These are phyloP conservation scores for Caenorhabditis doughertyi DNA, from an alignment of 2,888 invertebrate species.

Conservation along the genomic window DNA sequence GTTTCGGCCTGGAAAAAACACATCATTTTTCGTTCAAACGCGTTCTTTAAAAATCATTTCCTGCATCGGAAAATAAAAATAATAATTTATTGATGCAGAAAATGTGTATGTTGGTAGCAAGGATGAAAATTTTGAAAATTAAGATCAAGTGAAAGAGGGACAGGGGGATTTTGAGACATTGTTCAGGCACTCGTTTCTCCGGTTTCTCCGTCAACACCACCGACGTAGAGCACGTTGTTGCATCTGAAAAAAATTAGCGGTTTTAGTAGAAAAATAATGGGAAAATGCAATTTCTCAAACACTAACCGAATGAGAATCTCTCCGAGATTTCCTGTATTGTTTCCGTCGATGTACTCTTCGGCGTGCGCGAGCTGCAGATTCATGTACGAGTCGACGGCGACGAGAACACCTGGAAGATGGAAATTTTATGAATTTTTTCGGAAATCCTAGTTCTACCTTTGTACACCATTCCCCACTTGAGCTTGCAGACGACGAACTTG, in stretches of 20 bases:
- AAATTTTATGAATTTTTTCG: not conserved
- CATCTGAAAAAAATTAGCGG: slow-evolving; percentile 72
- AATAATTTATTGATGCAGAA: slow-evolving; percentile 13
- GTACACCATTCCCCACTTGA: slow-evolving; percentile 99
- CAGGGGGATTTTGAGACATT: not conserved
- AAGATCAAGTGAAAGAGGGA: slow-evolving; percentile 8
- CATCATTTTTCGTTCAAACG: too few relatives aligned
- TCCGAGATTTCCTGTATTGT: slow-evolving; percentile 93
- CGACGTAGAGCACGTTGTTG: slow-evolving; percentile 80
- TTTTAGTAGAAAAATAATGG: not conserved
- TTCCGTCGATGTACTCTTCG: slow-evolving; percentile 96
- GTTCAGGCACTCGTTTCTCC: slow-evolving; percentile 34
- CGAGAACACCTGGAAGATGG: slow-evolving; percentile 88
- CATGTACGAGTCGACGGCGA: slow-evolving; percentile 99
- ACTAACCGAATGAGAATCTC: slow-evolving; percentile 93
- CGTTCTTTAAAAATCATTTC: too few relatives aligned
- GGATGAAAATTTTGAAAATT: not conserved
- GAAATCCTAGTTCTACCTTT: slow-evolving; percentile 85
- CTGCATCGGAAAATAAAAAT: not conserved
- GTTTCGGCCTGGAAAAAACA: too few relatives aligned
- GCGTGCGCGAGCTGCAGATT: slow-evolving; percentile 96
- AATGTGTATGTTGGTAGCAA: too few relatives aligned
- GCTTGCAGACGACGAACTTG: slow-evolving; percentile 96
- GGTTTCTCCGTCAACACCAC: slow-evolving; percentile 45
- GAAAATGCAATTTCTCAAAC: not conserved